Evolutionary conservation across 2,888 invertebrate genomes (phyloP), one percentile per base, ranked within the genome.

Genomic region (Tyria jacobaeae): DNA sequence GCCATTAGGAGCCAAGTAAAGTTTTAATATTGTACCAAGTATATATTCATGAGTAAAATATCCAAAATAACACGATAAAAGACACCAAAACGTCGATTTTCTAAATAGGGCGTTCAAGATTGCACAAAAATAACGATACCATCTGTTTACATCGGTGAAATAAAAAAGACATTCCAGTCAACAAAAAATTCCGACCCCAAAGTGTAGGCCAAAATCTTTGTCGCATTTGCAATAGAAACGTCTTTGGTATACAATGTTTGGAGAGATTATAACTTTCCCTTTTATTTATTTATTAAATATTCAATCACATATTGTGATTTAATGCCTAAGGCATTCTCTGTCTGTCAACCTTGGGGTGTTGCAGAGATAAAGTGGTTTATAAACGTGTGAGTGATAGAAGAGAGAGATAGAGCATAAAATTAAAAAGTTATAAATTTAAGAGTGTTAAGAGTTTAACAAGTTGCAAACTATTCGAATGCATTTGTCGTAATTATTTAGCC

Each of bases 131-230:
- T 34, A 21, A 21, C 15, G 17, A 15, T 14, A 10, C 12, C 55
- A 56, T 56, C 47, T 56, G 55, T 35, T 56, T 6, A 4, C 21
- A 21, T n/a, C 6, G 15, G 14, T 14, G 34, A 34, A 7, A 6
- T 21, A 47, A 34, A 56, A 56, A 56, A 47, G 24, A 56, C 3
- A 35, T 47, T 15, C 24, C 14, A 5, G 24, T 21, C 14, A 14
- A 17, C 21, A 44, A 56, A 55, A 56, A 56, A 44, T 17, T n/a
- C 17, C 10, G 10, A 14, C 55, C 55, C 34, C 12, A 21, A n/a
- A 44, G 17, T 21, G 17, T 21, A n/a, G 44, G 21, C 12, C 17
- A 21, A 44, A 44, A 21, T 21, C 21, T 17, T 34, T 34, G 21
- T 21, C 14, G 15, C 51, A 51, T 51, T 21, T 51, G 51, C 4